Percentiles rank a stretch among this genome's conserved stretches.
Evolutionary conservation across 2,888 invertebrate species (phyloP).

Genomic region (Pycnomerus fuliginosus): DNA sequence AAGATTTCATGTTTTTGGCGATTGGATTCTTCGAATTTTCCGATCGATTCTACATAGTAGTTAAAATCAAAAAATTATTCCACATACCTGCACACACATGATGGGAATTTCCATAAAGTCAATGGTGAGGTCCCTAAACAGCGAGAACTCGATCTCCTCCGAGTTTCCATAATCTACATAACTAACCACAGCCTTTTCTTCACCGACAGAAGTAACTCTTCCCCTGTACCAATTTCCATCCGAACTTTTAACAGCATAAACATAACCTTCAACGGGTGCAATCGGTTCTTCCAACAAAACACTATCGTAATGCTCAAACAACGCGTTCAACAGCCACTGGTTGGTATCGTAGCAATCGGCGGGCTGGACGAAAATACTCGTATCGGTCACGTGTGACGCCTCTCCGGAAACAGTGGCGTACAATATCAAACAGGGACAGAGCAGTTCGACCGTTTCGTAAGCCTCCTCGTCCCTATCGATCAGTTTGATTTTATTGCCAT

Average conservation of each 20-base stretch:
- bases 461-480: conserved; percentile 59
- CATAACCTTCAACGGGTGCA: conserved; percentile 54
- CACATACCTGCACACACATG: conserved; percentile 41
- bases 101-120: conserved; percentile 40
- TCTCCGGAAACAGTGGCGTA: conserved; percentile 61
- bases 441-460: conserved; percentile 54
- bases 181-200: conserved; percentile 55
- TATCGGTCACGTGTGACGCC: conserved; percentile 60
- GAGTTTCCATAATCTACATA: conserved; percentile 73
- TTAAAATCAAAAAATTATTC: neutral
- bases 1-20: too few relatives aligned
- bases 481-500: conserved; percentile 55
- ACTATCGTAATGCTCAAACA: conserved; percentile 60
- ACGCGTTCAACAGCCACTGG: conserved; percentile 52
- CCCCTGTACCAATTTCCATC: conserved; percentile 75
- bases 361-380: conserved; percentile 65
- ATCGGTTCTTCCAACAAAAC: conserved; percentile 48
- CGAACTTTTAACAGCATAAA: conserved; percentile 59
- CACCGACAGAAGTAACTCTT: conserved; percentile 54
- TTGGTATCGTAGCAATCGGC: conserved; percentile 55
- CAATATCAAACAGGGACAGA: conserved; percentile 66
- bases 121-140: conserved; percentile 36
- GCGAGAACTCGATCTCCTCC: conserved; percentile 55
- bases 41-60: too few relatives aligned
- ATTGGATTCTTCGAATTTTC: too few relatives aligned